Base-by-base conservation (phyloP, 1,140 invertebrate species). In the Drosophila watanabei region DNA sequence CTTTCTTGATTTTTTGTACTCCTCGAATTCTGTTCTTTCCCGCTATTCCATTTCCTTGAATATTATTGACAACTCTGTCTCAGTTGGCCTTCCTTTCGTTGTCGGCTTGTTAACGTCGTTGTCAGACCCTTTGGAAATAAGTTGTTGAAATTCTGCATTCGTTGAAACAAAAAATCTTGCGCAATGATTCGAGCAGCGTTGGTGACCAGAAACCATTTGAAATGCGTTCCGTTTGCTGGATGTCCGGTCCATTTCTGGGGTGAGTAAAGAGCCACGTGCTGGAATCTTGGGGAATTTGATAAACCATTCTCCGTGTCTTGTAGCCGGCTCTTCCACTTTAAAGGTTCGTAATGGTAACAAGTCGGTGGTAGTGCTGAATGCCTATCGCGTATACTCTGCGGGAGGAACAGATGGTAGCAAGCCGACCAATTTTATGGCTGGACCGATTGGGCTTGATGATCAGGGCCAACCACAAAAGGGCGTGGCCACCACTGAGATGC, bases 181-280 rank as follows among this genome's bases (percentile, higher is more conserved):
- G 68, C 64, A 11, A 71, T 71, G 68, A 69, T 71, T 39, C 68
- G 68, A 18, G n/a, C 68, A 32, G 7, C 39, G 1, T 24, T 69
- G 10, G 8, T 69, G 10, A 24, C 9, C 24, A 45, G 28, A 20
- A 39, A 54, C 35, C 24, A 63, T 14, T 37, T 63, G 1, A 28
- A 45, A 24, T 39, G n/a, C 33, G 30, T 37, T 33, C 33, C 49
- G 2, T 66, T 43, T 10, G 33, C 30, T 0, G 63, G 58, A 16
- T 45, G 20, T 32, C 20, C 54, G 39, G 9, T 28, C 2, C 37
- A 30, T 5, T 14, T 13, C n/a, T n/a, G 48, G 48, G 49, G 68
- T 71, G 56, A 71, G 68, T 46, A 0, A 1, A 51, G 7, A 20
- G 35, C 65, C 65, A 43, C 54, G 18, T 66, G 58, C 24, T 14